Percentiles rank a stretch among this genome's conserved stretches.
phyloP scores from a whole-genome alignment of 2,888 invertebrate species.

The Melinopterus prodromus region DNA sequence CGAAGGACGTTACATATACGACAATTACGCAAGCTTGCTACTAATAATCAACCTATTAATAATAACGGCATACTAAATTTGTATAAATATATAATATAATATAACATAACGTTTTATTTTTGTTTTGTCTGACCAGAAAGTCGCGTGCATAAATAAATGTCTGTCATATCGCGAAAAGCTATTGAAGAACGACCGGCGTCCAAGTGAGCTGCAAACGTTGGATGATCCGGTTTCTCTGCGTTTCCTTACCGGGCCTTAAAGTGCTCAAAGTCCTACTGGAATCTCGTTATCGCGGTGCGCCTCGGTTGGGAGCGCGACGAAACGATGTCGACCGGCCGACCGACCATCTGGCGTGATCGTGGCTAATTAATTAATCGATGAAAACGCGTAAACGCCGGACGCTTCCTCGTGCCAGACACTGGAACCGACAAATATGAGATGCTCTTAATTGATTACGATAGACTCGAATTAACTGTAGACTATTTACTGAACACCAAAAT shows the following conservation, averaged over 20 bases:
- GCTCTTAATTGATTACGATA: not conserved
- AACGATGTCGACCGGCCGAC: not conserved
- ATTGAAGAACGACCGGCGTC: not conserved
- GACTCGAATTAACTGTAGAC: not conserved
- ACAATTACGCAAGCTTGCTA: not conserved
- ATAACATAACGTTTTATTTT: too few relatives aligned
- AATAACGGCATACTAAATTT: not conserved
- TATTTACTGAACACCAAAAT: too few relatives aligned
- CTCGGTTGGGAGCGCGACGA: not conserved
- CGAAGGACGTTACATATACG: not conserved
- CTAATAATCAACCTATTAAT: not conserved
- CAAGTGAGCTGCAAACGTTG: not conserved
- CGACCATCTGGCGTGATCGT: not conserved
- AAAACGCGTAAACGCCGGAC: not conserved
- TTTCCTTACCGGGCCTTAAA: not conserved
- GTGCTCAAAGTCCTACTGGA: not conserved
- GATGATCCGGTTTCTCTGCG: not conserved
- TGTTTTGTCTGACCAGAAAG: too few relatives aligned
- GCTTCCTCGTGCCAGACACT: slow-evolving; percentile 4
- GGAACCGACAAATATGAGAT: not conserved
- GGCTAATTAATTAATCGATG: not conserved
- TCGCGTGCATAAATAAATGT: too few relatives aligned
- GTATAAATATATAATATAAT: too few relatives aligned
- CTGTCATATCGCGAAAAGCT: not conserved
- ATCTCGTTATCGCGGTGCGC: not conserved